Evolutionary conservation across 2,888 invertebrate genomes (phyloP), one percentile per base, ranked within the genome.

Genomic region (Eulithis prunata): DNA sequence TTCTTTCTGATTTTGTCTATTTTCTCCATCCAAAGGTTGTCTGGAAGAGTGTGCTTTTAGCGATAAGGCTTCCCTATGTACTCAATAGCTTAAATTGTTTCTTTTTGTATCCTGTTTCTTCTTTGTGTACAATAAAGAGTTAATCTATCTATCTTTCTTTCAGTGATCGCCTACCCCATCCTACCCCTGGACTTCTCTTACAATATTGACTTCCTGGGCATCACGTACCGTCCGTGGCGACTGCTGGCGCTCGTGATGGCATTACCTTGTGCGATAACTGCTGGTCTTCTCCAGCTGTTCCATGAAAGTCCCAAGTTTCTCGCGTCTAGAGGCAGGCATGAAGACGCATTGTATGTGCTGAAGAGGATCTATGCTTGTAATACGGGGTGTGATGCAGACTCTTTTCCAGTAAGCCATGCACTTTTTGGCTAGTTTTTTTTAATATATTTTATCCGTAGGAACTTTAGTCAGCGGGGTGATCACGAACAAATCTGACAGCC

Each of bases 231-330:
- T 13, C 95, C 97, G 0, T 97, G 97, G 97, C 94, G 97, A n/a
- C 81, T 97, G 4, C 94, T 97, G 63, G 88, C 97, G 0, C 86
- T 96, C 1, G 83, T 95, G 0, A 94, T 96, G 81, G 94, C 95
- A 0, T 58, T 96, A 0, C 95, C 97, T 0, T 95, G 95, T 70
- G 81, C 96, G 0, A 73, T 95, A 12, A 95, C 96, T 0, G 94
- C 95, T 0, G 73, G 94, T 4, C 90, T 95, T 11, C 87, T 96
- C 11, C 86, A 91, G 7, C 85, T 91, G 43, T 93, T 95, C 77
- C 96, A 97, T 4, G 97, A 97, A 83, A 97, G 96, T 75, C 97
- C 97, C 0, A 96, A 96, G 84, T 97, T 95, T 83, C 89, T 96
- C 52, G 90, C 95, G n/a, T 83, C 94, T 88, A 70, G 95, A 89